phyloP scores from a whole-genome alignment of 2,797 vertebrate species.

The Rhinoraja longicauda region DNA sequence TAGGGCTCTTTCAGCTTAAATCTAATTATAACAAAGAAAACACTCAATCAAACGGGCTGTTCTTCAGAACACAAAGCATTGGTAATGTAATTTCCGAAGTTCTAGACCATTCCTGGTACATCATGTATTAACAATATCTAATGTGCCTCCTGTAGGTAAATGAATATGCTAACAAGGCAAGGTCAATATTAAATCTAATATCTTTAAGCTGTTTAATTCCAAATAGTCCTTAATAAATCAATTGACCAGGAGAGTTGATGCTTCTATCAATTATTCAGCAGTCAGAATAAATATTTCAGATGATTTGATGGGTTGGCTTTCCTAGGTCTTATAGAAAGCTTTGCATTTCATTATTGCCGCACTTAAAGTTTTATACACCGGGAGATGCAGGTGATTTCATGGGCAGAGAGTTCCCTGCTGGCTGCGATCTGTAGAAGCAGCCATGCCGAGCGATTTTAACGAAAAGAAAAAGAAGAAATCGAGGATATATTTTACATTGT shows the following conservation, averaged over 20 bases:
- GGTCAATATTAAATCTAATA: slow-evolving; percentile 81
- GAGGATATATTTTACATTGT: neutral
- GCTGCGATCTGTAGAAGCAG: neutral
- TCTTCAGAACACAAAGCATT: slow-evolving; percentile 76
- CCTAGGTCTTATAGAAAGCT: slow-evolving; percentile 66
- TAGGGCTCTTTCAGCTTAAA: slow-evolving; percentile 68
- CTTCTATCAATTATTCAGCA: slow-evolving; percentile 83
- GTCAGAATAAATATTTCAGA: slow-evolving; percentile 80
- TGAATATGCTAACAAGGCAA: slow-evolving; percentile 79
- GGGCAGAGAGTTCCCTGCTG: slow-evolving; percentile 9
- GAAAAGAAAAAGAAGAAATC: neutral
- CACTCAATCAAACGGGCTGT: slow-evolving; percentile 79
- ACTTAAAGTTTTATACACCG: slow-evolving; percentile 73
- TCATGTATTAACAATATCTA: slow-evolving; percentile 83
- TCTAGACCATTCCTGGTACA: slow-evolving; percentile 69
- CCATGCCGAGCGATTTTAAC: neutral
- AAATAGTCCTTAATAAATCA: slow-evolving; percentile 82
- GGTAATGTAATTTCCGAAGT: slow-evolving; percentile 79
- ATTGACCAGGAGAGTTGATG: slow-evolving; percentile 76
- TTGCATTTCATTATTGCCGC: slow-evolving; percentile 75
- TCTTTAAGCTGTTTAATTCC: slow-evolving; percentile 83
- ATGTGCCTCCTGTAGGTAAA: slow-evolving; percentile 81
- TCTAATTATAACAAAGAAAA: slow-evolving; percentile 77
- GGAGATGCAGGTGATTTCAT: slow-evolving; percentile 52
- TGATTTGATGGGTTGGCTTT: slow-evolving; percentile 73